Base-by-base conservation (phyloP, 2,797 vertebrate genomes). In the Distichodus sexfasciatus region DNA sequence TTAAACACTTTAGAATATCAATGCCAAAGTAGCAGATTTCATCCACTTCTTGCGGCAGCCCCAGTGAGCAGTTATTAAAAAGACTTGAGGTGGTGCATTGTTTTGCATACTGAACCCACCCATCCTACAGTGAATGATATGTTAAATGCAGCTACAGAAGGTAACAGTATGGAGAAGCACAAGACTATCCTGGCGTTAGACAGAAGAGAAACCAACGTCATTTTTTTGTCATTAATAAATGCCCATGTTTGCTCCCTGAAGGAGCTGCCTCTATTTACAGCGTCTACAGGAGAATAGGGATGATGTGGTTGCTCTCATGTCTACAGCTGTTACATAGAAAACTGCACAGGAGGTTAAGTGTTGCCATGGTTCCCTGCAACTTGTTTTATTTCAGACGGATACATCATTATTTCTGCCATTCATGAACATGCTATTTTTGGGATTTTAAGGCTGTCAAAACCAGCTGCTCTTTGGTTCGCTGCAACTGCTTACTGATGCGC, bases 121-220 rank as follows among this genome's bases (percentile, higher is more conserved):
- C 33, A 64, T 55, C 26, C 68, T 63, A 71, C 64, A 59, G 73
- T 69, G 67, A 76, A 59, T 67, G 68, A 40, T 11, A 40, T 78
- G 76, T 80, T 83, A 84, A 79, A 58, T 50, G 79, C 61, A 23
- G 75, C 81, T 80, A 55, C 74, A 71, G 70, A 74, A 72, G 55
- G 63, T 41, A 71, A 66, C 66, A 80, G 62, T 62, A 81, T 76
- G 77, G 65, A 76, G 48, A 82, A 57, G 76, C 77, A 71, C 76
- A 82, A 29, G 31, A 48, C 60, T 44, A 47, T 44, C 62, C 47
- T 50, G 47, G 26, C 36, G 68, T 60, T 41, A 50, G 77, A 79
- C 83, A 83, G 76, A 79, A 84, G 82, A 84, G 76, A 80, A 78
- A 76, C 78, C 75, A 77, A 58, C n/a, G 54, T 35, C 60, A 35